Base-by-base conservation (phyloP, 37 sponge, comb jelly and placozoan species). In the Chondrosia reniformis region DNA sequence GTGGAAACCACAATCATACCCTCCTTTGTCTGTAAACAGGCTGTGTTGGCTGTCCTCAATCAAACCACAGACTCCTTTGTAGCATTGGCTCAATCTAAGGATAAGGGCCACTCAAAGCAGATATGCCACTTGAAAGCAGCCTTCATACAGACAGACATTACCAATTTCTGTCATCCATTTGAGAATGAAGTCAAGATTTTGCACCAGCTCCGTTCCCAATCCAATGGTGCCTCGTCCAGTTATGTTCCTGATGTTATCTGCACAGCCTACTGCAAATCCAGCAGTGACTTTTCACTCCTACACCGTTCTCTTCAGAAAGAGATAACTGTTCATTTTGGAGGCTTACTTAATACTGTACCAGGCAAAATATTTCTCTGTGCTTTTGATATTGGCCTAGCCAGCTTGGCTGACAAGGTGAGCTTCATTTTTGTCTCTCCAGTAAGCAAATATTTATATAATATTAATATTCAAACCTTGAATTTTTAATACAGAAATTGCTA, bases 161-260 rank as follows among this genome's bases (percentile, higher is more conserved):
- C 32, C 32, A 40, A 40, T 8, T 66, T 66, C 30, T 40, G 67
- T 12, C 67, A 66, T 34, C 67, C 67, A 37, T 66, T 30, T 34
- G 67, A 66, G 36, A 66, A 66, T 32, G 67, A 66, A 66, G 67
- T 66, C 8, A 21, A 37, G 8, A 66, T 66, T 66, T 40, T 66
- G 67, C 67, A 66, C 13, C 33, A 34, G 9, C 67, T 66, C 4
- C 67, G 67, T 19, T 37, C 39, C 13, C 31, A 22, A 8, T 66
- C 67, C 6, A 66, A 34, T 34, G 39, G 36, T 30, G 19, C 17
- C 9, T 66, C 67, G 5, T 22, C 67, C 4, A 6, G 19, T 8
- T 34, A 66, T 30, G 38, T 66, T 32, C 9, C 17, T 12, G 39
- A 31, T 7, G 32, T 40, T 7, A 30, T 17, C 32, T 22, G 67